Percentiles rank a stretch among this genome's conserved stretches.
Conservation (phyloP, 2,797 vertebrate species). For the Girardinus metallicus region DNA sequence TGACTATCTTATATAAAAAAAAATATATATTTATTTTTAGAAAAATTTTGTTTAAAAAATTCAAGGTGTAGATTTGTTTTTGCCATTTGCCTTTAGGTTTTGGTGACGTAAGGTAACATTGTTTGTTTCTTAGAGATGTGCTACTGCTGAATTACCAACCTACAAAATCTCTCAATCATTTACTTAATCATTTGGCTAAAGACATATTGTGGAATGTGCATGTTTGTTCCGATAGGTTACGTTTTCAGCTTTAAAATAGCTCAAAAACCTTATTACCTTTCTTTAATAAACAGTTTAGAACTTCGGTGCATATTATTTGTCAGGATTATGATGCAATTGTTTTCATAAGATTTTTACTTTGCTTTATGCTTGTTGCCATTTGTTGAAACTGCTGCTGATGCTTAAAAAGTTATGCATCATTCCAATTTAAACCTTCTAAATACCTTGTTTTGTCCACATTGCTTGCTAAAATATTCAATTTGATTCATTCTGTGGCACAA, state of each 20-base stretch:
- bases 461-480: neutral
- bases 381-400: neutral
- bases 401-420: neutral
- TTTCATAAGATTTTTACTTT: neutral
- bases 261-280: neutral
- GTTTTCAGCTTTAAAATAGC: neutral
- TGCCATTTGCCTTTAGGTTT: neutral
- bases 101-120: neutral
- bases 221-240: neutral
- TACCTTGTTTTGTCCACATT: neutral
- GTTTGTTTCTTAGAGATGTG: neutral
- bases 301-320: neutral
- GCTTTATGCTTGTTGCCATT: neutral
- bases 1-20: too few relatives aligned
- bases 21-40: neutral
- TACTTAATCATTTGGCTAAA: neutral
- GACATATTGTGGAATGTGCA: neutral
- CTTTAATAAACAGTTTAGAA: neutral
- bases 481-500: neutral
- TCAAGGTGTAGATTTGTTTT: neutral
- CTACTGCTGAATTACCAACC: neutral
- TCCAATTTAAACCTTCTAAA: neutral
- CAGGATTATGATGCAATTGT: neutral
- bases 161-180: neutral
- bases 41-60: neutral